Base-by-base conservation (phyloP, 64 coral and sea anemone genomes). In the Pocillopora verrucosa region DNA sequence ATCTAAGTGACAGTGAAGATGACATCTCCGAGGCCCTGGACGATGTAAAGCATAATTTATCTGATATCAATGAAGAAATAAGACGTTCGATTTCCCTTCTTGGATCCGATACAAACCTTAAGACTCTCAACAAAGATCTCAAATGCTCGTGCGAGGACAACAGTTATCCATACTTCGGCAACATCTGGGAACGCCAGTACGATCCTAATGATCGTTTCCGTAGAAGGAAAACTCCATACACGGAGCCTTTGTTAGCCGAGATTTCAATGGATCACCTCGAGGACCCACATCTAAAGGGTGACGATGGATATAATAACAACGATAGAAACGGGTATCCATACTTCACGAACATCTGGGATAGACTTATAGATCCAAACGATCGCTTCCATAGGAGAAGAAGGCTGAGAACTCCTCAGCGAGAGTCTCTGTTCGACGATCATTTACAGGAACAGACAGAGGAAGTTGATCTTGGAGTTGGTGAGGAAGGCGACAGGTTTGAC, bases 11-110 rank as follows among this genome's bases (percentile, higher is more conserved):
- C 73, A 92, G 74, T 75, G 90, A 92, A 34, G 83, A 76, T 16
- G 30, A 65, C 9, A 34, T 87, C 14, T 37, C n/a, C 17, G 36
- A 22, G 13, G 79, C 61, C 24, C 68, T 93, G 25, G 70, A 89
- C 0, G 92, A 93, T 12, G 76, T 93, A 65, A 93, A 89, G 41
- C 51, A 30, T 36, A 89, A 87, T 85, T 78, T 93, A 70, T 89
- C 87, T n/a, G 79, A 93, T 69, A 93, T 93, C 38, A 80, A 80
- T 56, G 41, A 26, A 83, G 92, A 93, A 89, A 73, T 93, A 22
- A 79, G 92, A 67, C 79, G 76, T 84, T 93, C 92, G 68, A 37
- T 93, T 79, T 72, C 82, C 7, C 36, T 57, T 30, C 1, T 70
- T 15, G 22, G 20, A 6, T 19, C 60, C 81, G 61, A 22, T 35